Conservation (phyloP, 2,797 vertebrate genomes). For the Chrosomus eos region DNA sequence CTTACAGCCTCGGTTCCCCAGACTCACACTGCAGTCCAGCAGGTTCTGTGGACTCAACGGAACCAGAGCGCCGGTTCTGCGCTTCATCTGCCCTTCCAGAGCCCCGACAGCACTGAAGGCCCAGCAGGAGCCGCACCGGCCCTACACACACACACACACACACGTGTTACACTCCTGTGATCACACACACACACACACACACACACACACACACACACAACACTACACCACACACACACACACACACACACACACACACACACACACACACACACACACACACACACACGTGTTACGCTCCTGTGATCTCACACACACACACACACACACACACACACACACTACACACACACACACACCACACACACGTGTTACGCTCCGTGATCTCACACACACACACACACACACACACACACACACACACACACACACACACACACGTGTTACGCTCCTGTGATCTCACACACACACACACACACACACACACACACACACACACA, state of each 20-base stretch:
- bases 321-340: too few relatives aligned
- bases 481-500: neutral
- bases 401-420: neutral
- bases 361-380: neutral
- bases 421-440: too few relatives aligned
- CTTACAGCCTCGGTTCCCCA: conserved; percentile 75
- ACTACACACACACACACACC: too few relatives aligned
- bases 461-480: neutral
- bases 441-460: neutral
- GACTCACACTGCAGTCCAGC: conserved; percentile 74
- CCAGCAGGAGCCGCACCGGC: conserved; percentile 80
- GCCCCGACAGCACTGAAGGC: conserved; percentile 80
- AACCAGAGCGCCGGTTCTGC: conserved; percentile 66
- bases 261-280: too few relatives aligned
- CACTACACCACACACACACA: too few relatives aligned
- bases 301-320: too few relatives aligned
- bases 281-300: too few relatives aligned
- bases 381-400: neutral
- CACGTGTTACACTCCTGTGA: neutral
- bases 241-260: too few relatives aligned
- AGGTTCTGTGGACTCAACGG: conserved; percentile 81
- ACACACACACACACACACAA: too few relatives aligned
- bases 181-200: neutral
- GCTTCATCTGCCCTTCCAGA: conserved; percentile 80
- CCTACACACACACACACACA: conserved; percentile 62